Conservation (phyloP, 2,888 invertebrate species). For the Drosophila yooni region DNA sequence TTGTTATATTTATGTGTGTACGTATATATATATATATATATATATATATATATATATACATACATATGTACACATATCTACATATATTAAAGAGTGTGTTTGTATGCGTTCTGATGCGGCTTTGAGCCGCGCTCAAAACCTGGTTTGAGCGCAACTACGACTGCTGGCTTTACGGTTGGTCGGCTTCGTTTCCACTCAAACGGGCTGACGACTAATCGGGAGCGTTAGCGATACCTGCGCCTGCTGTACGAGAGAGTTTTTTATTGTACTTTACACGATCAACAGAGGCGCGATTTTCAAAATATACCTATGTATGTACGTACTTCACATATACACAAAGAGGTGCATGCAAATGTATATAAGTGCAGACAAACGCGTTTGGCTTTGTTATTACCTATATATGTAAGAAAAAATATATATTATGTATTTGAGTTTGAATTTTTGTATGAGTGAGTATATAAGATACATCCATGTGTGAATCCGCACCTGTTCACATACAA, state of each 20-base stretch:
- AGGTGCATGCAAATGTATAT: neutral
- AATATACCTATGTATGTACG: neutral
- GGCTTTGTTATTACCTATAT: constrained; percentile 1
- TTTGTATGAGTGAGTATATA: neutral
- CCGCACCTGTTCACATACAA: neutral
- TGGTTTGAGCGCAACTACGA: constrained; percentile 42
- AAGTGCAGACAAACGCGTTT: constrained; percentile 8
- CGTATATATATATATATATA: neutral
- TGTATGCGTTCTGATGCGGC: constrained; percentile 22
- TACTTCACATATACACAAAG: constrained; percentile 3
- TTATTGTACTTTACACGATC: constrained; percentile 37
- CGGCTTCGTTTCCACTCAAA: constrained; percentile 67
- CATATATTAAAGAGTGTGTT: constrained; percentile 1
- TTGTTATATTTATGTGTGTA: neutral
- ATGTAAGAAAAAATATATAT: neutral
- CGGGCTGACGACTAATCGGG: constrained; percentile 63
- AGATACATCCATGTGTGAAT: constrained; percentile 1
- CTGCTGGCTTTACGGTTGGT: constrained; percentile 69
- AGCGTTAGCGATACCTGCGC: constrained; percentile 34
- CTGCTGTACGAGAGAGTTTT: constrained; percentile 34
- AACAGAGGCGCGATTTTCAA: constrained; percentile 38
- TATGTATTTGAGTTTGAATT: neutral
- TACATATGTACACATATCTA: neutral
- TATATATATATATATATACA: neutral
- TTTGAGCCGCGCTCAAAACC: constrained; percentile 65